Evolutionary conservation across 2,888 invertebrate genomes (phyloP).

Genomic region (Ceriagrion tenellum): DNA sequence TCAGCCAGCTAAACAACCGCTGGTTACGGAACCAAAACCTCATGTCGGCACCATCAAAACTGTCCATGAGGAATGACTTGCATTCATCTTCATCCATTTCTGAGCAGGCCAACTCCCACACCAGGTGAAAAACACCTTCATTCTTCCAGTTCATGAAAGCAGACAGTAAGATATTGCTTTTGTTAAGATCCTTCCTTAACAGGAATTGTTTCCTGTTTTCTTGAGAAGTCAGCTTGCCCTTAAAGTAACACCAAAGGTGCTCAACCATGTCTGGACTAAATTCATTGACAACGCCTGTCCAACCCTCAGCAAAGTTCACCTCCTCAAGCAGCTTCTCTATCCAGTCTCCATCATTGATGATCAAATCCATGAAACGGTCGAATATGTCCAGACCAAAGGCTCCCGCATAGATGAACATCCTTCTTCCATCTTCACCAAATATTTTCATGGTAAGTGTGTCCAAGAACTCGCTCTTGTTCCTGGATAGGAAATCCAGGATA

Average conservation of each 20-base stretch:
- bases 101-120: neutral
- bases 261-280: neutral
- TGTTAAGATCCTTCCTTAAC: neutral
- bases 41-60: neutral
- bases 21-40: neutral
- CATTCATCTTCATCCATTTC: neutral
- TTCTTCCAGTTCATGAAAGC: neutral
- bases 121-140: neutral
- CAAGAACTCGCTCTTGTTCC: neutral
- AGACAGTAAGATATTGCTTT: neutral
- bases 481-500: neutral
- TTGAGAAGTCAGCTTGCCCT: neutral
- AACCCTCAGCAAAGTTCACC: neutral
- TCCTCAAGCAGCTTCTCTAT: neutral
- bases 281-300: neutral
- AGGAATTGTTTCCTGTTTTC: neutral
- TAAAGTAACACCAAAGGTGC: neutral
- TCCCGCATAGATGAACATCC: neutral
- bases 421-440: neutral
- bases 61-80: neutral
- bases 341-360: neutral
- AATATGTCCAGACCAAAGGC: neutral
- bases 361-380: neutral
- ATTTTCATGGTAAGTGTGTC: neutral
- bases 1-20: neutral